Conservation (phyloP, 2,113 vertebrate genomes). For the Boulengeromyrus knoepffleri region DNA sequence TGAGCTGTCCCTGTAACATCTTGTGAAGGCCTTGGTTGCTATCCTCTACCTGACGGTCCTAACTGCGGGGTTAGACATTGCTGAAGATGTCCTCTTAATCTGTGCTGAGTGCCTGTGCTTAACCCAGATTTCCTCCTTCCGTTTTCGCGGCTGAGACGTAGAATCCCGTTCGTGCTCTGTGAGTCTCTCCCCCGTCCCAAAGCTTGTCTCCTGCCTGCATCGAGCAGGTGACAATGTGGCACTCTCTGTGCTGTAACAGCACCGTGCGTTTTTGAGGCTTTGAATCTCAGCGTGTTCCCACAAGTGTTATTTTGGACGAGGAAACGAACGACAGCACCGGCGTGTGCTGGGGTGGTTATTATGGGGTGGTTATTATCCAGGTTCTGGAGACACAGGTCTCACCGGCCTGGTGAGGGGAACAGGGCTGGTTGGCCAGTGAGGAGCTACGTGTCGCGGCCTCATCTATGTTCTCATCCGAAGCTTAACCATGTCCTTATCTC, state of each 20-base stretch:
- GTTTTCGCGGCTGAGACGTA: background rate
- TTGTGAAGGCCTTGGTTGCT: background rate
- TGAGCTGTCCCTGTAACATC: background rate
- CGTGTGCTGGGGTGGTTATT: background rate
- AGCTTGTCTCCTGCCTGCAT: background rate
- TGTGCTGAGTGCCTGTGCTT: background rate
- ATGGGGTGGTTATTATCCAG: background rate
- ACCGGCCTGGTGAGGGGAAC: background rate
- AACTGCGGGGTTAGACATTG: background rate
- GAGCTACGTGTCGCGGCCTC: too few relatives aligned
- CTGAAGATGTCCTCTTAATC: background rate
- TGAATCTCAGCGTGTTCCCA: too few relatives aligned
- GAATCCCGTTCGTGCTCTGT: background rate
- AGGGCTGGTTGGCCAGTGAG: background rate
- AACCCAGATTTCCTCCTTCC: background rate
- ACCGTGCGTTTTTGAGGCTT: background rate
- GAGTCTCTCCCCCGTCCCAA: background rate
- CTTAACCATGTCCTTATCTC: constrained; percentile 40
- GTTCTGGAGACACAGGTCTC: background rate
- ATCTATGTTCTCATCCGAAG: background rate
- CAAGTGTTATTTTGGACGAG: background rate
- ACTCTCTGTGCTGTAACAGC: background rate
- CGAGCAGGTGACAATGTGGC: background rate
- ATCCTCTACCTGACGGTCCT: background rate
- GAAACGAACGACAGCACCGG: background rate